Percentiles rank a stretch among this genome's conserved stretches.
phyloP scores from a whole-genome alignment of 2,797 vertebrate genomes.

The Aphelocoma californica region DNA sequence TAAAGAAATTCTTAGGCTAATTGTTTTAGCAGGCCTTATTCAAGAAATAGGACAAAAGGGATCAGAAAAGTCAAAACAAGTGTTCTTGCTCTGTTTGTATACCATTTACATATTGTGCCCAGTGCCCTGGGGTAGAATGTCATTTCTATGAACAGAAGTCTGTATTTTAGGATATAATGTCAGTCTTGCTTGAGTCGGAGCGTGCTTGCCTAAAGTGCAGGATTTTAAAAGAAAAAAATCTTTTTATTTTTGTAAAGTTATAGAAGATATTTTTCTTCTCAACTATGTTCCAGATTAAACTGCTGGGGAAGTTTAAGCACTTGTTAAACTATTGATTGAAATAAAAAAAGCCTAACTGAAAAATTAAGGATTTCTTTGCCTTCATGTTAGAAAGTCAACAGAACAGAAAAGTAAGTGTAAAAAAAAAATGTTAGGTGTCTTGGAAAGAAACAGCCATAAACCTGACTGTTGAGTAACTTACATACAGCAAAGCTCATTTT shows the following conservation, averaged over 20 bases:
- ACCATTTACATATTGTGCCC: background rate
- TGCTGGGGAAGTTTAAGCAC: constrained; percentile 51
- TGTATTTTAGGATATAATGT: background rate
- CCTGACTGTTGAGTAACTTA: background rate
- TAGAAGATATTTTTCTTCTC: constrained; percentile 55
- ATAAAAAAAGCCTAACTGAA: constrained; percentile 55
- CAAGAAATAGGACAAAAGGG: constrained; percentile 15
- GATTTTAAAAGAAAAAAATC: background rate
- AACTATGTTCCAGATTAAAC: constrained; percentile 49
- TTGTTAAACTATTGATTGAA: constrained; percentile 62
- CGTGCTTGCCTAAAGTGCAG: constrained; percentile 29
- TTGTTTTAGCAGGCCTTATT: background rate
- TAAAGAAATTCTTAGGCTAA: background rate
- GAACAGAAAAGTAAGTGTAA: background rate
- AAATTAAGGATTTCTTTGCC: background rate
- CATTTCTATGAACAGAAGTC: constrained; percentile 2
- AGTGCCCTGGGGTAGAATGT: background rate
- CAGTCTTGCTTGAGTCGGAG: background rate
- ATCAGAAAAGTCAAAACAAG: background rate
- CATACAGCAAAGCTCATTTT: background rate
- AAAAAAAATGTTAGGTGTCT: background rate
- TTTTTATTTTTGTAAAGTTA: constrained; percentile 59
- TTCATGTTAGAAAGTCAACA: background rate
- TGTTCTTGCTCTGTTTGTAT: background rate
- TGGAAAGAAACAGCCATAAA: background rate